Percentiles rank a stretch among this genome's conserved stretches.
Conservation (phyloP, 2,888 invertebrate species). For the Polietes domitor region DNA sequence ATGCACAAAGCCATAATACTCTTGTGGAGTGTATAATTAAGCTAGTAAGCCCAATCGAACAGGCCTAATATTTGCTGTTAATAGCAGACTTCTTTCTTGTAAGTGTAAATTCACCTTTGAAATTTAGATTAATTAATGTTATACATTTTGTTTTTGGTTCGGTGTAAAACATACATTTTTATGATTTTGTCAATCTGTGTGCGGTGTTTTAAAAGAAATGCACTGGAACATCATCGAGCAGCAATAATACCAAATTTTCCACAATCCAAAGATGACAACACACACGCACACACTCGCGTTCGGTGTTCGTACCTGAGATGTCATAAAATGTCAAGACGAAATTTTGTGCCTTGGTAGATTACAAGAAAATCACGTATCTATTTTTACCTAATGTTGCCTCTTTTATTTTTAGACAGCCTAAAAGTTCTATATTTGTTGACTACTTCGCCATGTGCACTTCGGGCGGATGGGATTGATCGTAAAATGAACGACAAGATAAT, state of each 20-base stretch:
- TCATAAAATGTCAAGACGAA: neutral
- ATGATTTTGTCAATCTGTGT: too few relatives aligned
- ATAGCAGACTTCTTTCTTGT: too few relatives aligned
- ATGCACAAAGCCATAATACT: too few relatives aligned
- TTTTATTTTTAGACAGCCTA: neutral
- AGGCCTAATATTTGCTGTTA: too few relatives aligned
- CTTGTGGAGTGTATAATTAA: too few relatives aligned
- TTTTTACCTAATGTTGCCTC: neutral
- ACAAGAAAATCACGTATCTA: neutral
- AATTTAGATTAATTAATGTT: too few relatives aligned
- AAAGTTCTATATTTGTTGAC: neutral
- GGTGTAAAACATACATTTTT: too few relatives aligned
- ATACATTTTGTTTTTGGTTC: too few relatives aligned
- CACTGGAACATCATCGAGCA: too few relatives aligned
- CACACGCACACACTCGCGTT: neutral
- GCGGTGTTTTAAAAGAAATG: too few relatives aligned
- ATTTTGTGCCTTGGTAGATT: neutral
- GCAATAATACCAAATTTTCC: neutral
- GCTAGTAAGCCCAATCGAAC: too few relatives aligned
- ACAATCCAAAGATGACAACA: neutral
- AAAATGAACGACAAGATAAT: neutral
- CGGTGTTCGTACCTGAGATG: neutral
- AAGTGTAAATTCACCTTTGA: too few relatives aligned
- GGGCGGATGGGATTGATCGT: neutral
- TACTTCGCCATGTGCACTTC: neutral